These are phyloP conservation scores for Oncorhynchus keta DNA, from an alignment of 2,113 vertebrate species.

Conservation along the genomic window DNA sequence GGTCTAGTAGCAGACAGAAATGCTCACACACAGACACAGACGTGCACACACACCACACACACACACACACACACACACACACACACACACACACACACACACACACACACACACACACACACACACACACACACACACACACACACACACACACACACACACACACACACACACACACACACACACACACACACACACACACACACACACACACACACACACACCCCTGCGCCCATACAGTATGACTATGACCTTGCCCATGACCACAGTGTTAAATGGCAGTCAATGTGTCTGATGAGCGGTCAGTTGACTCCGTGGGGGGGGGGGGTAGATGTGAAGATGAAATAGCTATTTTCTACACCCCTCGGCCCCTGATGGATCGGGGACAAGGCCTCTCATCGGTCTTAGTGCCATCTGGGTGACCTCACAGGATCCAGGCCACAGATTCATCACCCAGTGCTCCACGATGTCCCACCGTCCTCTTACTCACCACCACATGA, in stretches of 20 bases:
- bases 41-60: not conserved
- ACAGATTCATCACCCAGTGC: slow-evolving; percentile 61
- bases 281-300: slow-evolving; percentile 41
- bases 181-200: not conserved
- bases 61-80: not conserved
- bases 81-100: not conserved
- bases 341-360: slow-evolving; percentile 46
- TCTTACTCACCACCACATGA: slow-evolving; percentile 45
- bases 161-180: not conserved
- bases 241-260: slow-evolving; percentile 56
- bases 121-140: not conserved
- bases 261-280: slow-evolving; percentile 50
- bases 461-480: slow-evolving; percentile 16
- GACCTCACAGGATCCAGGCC: slow-evolving; percentile 63
- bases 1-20: not conserved
- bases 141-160: not conserved
- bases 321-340: slow-evolving; percentile 60
- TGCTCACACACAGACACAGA: not conserved
- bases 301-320: slow-evolving; percentile 30
- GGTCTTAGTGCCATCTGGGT: slow-evolving; percentile 65
- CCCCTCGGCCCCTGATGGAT: slow-evolving; percentile 65
- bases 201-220: not conserved
- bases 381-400: slow-evolving; percentile 65
- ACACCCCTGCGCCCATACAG: not conserved
- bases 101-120: not conserved